Conservation (phyloP, 2,797 vertebrate genomes). For the Oceanodroma leucorhoa region DNA sequence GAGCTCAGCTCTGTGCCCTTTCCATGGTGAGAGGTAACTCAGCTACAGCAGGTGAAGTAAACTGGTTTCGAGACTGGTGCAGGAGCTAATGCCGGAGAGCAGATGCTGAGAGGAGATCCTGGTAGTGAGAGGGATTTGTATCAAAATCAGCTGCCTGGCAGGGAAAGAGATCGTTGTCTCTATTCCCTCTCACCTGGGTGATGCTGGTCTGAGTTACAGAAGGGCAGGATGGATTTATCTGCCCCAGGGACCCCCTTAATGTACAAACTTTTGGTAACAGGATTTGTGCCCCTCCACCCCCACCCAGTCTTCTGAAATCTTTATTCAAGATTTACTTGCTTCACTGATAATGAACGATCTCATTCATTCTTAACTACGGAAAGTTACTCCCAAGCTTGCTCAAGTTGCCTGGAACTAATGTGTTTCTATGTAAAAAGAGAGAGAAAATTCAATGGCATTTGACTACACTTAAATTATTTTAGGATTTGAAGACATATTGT, state of each 20-base stretch:
- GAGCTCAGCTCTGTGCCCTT: background rate
- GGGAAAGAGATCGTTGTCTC: background rate
- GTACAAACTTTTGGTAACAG: background rate
- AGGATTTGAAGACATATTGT: background rate
- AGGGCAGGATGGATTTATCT: background rate
- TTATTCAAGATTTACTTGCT: background rate
- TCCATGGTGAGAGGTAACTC: background rate
- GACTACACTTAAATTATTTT: background rate
- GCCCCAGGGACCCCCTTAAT: background rate
- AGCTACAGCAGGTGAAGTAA: background rate
- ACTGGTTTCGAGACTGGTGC: background rate
- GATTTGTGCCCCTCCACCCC: background rate
- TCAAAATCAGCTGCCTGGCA: background rate
- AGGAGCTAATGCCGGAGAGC: background rate
- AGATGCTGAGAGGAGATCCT: background rate
- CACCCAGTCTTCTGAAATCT: background rate
- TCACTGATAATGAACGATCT: background rate
- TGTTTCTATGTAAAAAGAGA: background rate
- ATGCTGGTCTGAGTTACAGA: background rate
- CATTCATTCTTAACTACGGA: background rate
- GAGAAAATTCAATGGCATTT: background rate
- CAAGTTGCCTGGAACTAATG: fast-evolving
- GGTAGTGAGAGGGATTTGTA: background rate
- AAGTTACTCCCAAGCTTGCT: background rate
- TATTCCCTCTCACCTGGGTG: background rate